Conservation (phyloP, 2,113 vertebrate genomes). For the Probosciger aterrimus region DNA sequence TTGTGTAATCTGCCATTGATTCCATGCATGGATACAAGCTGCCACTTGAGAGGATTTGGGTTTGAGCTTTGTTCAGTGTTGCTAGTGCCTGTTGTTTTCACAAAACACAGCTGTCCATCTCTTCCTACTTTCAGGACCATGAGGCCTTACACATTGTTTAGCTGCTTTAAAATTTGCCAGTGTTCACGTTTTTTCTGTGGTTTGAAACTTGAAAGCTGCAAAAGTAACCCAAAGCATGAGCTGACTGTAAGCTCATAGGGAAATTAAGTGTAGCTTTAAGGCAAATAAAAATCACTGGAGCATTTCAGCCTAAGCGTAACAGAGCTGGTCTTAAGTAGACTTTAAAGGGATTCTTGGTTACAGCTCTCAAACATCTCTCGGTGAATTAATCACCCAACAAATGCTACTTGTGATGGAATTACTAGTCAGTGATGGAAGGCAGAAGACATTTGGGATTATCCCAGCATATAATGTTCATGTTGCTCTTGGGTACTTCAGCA, state of each 20-base stretch:
- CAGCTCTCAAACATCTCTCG: not conserved
- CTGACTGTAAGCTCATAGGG: accelerated
- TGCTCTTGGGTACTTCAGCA: not conserved
- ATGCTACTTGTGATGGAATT: not conserved
- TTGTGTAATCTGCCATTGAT: not conserved
- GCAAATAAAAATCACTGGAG: not conserved
- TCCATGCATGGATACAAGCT: not conserved
- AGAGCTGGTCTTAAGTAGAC: not conserved
- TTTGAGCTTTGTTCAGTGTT: not conserved
- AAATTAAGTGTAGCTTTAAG: not conserved
- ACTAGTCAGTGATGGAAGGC: not conserved
- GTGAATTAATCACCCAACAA: not conserved
- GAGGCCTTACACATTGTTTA: not conserved
- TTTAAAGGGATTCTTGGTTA: not conserved
- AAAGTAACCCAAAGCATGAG: not conserved
- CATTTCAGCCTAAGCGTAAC: not conserved
- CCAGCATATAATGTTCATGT: not conserved
- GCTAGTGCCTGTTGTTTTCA: not conserved
- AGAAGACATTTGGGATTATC: not conserved
- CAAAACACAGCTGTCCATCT: not conserved
- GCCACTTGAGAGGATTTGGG: not conserved
- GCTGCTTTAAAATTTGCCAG: not conserved
- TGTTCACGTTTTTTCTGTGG: not conserved
- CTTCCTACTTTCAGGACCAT: not conserved
- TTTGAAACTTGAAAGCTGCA: not conserved